Evolutionary conservation across 2,113 vertebrate genomes (phyloP).

Genomic region (Bubo blakistoni): DNA sequence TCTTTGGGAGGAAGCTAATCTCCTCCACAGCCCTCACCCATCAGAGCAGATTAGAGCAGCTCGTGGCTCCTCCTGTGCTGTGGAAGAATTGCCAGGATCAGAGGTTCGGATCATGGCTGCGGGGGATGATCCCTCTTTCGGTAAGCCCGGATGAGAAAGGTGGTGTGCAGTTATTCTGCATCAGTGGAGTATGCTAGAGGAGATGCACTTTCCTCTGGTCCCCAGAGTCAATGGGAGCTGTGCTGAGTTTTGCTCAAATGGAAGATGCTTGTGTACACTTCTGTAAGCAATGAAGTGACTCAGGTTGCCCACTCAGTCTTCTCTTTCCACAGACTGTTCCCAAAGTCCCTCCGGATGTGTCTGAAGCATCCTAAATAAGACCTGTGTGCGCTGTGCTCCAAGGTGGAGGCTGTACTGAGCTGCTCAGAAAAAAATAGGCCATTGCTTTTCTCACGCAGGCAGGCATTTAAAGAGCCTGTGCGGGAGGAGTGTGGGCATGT

Average conservation of each 20-base stretch:
- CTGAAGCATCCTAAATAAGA: constrained; percentile 56
- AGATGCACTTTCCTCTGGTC: constrained; percentile 3
- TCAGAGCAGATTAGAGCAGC: neutral
- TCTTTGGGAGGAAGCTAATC: neutral
- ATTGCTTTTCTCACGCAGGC: constrained; percentile 35
- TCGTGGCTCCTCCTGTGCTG: neutral
- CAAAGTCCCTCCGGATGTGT: constrained; percentile 25
- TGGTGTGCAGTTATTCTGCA: neutral
- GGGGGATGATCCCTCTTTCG: neutral
- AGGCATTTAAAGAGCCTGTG: constrained; percentile 41
- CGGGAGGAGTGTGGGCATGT: constrained; percentile 42
- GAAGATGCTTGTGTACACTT: constrained; percentile 33
- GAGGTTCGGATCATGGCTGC: neutral
- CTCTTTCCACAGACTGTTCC: constrained; percentile 41
- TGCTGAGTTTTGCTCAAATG: constrained; percentile 16
- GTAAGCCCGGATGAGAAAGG: neutral
- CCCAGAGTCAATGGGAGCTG: neutral
- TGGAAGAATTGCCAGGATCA: neutral
- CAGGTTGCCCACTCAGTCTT: constrained; percentile 58
- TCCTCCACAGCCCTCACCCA: neutral
- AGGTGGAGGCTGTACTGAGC: constrained; percentile 28
- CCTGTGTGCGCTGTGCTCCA: neutral
- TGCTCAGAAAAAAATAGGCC: constrained; percentile 34
- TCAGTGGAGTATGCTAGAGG: neutral
- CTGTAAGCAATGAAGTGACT: constrained; percentile 58